A percentile compares a stretch with the other conserved stretches of the same genome.
These are phyloP conservation scores for Parnassius orleans DNA, from an alignment of 2,888 invertebrate species.

Conservation along the genomic window DNA sequence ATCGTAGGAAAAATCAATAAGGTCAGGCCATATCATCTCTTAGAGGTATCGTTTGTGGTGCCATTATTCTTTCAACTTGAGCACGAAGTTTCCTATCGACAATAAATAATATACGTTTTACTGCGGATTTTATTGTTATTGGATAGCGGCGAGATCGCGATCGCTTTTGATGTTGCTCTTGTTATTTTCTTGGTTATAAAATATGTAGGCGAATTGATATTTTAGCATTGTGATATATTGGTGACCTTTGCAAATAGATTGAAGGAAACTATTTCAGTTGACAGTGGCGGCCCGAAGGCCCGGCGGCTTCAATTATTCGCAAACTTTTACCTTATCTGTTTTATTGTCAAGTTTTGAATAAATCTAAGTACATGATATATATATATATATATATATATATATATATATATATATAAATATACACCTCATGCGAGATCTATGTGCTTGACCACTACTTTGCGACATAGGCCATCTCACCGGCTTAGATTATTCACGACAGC, in stretches of 20 bases:
- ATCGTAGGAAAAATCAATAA: constrained; percentile 20
- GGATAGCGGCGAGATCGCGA: constrained; percentile 57
- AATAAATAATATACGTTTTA: constrained; percentile 73
- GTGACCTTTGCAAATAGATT: neutral
- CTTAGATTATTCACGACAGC: no score
- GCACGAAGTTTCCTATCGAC: constrained; percentile 42
- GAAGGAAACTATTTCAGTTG: no score
- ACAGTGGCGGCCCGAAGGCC: no score
- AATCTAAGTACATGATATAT: no score
- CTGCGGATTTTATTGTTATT: constrained; percentile 70
- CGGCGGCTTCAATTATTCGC: no score
- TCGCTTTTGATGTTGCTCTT: constrained; percentile 47
- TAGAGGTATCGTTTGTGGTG: constrained; percentile 45
- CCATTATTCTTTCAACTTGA: constrained; percentile 45
- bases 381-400: no score
- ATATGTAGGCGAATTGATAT: constrained; percentile 35
- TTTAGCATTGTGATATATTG: neutral
- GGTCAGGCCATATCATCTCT: constrained; percentile 28
- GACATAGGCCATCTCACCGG: no score
- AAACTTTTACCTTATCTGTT: no score
- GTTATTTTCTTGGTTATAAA: constrained; percentile 30
- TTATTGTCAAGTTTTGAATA: no score
- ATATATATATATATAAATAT: no score
- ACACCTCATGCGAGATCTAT: no score
- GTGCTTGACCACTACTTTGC: no score